A percentile compares a stretch with the other conserved stretches of the same genome.
These are phyloP conservation scores for Lampris megalopsis DNA, from an alignment of 2,113 vertebrate species.

Conservation along the genomic window DNA sequence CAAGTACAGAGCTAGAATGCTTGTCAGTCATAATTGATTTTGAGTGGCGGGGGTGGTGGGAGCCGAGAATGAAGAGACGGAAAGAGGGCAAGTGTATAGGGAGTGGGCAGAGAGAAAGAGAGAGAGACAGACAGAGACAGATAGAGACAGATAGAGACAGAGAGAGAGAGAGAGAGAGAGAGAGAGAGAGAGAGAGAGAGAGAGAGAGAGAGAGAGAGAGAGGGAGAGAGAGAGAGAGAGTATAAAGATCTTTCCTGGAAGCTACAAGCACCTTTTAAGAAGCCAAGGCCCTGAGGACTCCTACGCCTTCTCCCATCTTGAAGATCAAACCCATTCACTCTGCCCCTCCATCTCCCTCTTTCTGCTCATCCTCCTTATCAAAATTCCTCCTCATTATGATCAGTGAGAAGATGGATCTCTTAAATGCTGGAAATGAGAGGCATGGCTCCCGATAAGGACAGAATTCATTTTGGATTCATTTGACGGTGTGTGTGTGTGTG, in stretches of 20 bases:
- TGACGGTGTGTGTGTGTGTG: too few relatives aligned
- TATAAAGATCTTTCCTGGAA: conserved; percentile 41
- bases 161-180: too few relatives aligned
- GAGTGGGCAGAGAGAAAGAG: background rate
- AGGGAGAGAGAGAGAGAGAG: background rate
- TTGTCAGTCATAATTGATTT: conserved; percentile 75
- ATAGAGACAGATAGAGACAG: too few relatives aligned
- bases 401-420: conserved; percentile 28
- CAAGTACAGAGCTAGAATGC: conserved; percentile 43
- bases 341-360: conserved; percentile 15
- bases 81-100: conserved; percentile 8
- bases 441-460: conserved; percentile 33
- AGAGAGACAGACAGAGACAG: conserved; percentile 13
- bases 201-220: background rate
- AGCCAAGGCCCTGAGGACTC: conserved; percentile 51
- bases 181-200: too few relatives aligned
- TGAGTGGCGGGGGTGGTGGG: conserved; percentile 37
- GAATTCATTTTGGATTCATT: conserved; percentile 37
- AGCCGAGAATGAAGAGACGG: conserved; percentile 43
- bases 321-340: conserved; percentile 70
- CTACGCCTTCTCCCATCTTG: conserved; percentile 43
- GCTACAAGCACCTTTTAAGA: conserved; percentile 68
- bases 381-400: conserved; percentile 52
- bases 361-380: conserved; percentile 40
- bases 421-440: conserved; percentile 46